Evolutionary conservation across 2,113 vertebrate species (phyloP), one percentile per base, ranked within the genome.

Genomic region (Toxotes jaculatrix): DNA sequence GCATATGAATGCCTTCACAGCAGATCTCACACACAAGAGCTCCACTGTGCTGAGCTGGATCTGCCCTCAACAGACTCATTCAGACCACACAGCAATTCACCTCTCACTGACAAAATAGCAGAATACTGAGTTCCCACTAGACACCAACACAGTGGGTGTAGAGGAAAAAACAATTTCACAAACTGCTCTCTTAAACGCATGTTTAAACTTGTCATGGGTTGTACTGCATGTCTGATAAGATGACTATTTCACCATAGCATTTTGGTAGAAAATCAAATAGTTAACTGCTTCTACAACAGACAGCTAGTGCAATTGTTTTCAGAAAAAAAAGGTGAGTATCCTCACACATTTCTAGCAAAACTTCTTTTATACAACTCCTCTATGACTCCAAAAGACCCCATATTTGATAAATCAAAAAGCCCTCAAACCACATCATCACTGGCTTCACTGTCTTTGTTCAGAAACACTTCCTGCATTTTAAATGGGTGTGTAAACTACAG

Each of bases 31-130:
- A 90, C 75, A 93, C 89, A 93, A 38, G 87, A 83, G 86, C 78
- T 61, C 57, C 76, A 91, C 87, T 93, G 90, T 93, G 91, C 77
- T 85, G 63, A 31, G 67, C 72, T 23, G 31, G 67, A 85, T 62
- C 68, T 43, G 45, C 40, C 14, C 70, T 91, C 74, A 87, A 91
- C 91, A 87, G 85, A 80, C 78, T 90, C 85, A 87, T 91, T 91
- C 86, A 91, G 76, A 80, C 63, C 74, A 83, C 87, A 89, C 76
- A 83, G 64, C 74, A 56, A 79, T 87, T 76, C 75, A 84, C 57
- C 77, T 83, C 84, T 77, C 45, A 60, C 71, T 75, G 53, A 87
- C 76, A 84, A 80, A 79, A 76, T 5, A 88, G 64, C 73, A 57
- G 45, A 87, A 76, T 64, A 84, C 74, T 3, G 43, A 79, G 57